phyloP scores from a whole-genome alignment of 2,797 vertebrate genomes.

The Avahi laniger region DNA sequence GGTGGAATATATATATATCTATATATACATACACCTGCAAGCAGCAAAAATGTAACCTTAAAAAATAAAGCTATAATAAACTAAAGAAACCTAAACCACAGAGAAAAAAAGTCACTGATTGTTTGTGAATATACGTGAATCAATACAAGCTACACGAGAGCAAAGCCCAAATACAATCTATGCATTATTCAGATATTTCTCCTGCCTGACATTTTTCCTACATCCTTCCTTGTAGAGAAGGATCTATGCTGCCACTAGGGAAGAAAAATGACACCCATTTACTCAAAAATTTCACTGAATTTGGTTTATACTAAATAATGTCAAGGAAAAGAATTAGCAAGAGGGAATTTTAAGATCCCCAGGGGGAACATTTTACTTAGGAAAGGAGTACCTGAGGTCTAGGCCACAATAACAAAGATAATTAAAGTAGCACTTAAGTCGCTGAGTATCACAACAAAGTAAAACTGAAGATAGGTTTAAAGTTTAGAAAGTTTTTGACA shows the following conservation, averaged over 20 bases:
- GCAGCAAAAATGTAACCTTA: neutral
- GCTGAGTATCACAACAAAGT: slow-evolving; percentile 63
- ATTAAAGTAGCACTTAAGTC: slow-evolving; percentile 67
- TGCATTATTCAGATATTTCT: neutral
- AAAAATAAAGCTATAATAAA: neutral
- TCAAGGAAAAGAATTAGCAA: slow-evolving; percentile 65
- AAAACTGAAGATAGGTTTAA: slow-evolving; percentile 9
- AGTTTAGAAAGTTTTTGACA: slow-evolving; percentile 62
- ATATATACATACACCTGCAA: neutral
- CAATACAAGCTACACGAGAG: neutral
- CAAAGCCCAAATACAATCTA: neutral
- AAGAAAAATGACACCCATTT: neutral
- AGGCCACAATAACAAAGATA: slow-evolving; percentile 72
- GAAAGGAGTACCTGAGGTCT: slow-evolving; percentile 66
- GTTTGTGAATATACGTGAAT: neutral
- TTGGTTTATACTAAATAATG: slow-evolving; percentile 25
- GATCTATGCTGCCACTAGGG: neutral
- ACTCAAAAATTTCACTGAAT: slow-evolving; percentile 48
- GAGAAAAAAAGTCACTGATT: neutral
- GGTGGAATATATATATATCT: neutral
- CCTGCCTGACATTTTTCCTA: neutral
- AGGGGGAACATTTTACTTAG: slow-evolving; percentile 60
- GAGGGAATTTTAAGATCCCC: slow-evolving; percentile 48
- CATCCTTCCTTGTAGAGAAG: neutral
- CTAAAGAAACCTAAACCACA: neutral